Percentiles rank a stretch among this genome's conserved stretches.
Evolutionary conservation across 2,888 invertebrate species (phyloP).

Genomic region (Hybos culiciformis): DNA sequence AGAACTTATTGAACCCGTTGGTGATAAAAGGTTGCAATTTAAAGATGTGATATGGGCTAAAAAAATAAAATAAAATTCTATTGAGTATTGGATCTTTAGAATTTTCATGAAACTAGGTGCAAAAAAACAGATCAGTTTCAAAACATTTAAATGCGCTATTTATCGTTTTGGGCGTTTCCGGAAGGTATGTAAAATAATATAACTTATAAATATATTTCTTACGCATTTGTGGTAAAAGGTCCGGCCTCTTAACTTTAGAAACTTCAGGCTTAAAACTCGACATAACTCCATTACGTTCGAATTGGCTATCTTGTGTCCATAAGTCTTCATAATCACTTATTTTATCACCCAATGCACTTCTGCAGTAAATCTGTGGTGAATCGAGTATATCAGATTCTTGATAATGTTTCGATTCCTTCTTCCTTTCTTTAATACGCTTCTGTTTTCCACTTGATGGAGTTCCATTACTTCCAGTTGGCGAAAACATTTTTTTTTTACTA

Average conservation of each 20-base stretch:
- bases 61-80: slow-evolving; percentile 1
- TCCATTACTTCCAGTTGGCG: slow-evolving; percentile 32
- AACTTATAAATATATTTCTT: slow-evolving; percentile 16
- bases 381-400: slow-evolving; percentile 75
- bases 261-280: slow-evolving; percentile 32
- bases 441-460: slow-evolving; percentile 35
- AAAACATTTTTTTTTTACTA: slow-evolving; percentile 36
- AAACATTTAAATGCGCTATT: too few relatives aligned
- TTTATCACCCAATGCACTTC: slow-evolving; percentile 80
- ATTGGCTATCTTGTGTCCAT: slow-evolving; percentile 56
- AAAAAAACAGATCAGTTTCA: too few relatives aligned
- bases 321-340: slow-evolving; percentile 92
- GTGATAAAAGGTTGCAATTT: slow-evolving; percentile 39
- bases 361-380: slow-evolving; percentile 67
- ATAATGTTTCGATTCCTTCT: slow-evolving; percentile 54
- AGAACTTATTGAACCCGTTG: slow-evolving; percentile 27
- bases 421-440: slow-evolving; percentile 40
- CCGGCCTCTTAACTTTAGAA: slow-evolving; percentile 37
- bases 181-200: slow-evolving; percentile 2
- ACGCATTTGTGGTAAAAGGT: slow-evolving; percentile 46
- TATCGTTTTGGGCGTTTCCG: too few relatives aligned
- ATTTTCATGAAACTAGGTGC: too few relatives aligned
- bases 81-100: too few relatives aligned
- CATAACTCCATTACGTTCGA: slow-evolving; percentile 42
- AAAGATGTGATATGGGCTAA: slow-evolving; percentile 44